These are phyloP conservation scores for Gerris lacustris DNA, from an alignment of 2,888 invertebrate species.

Conservation along the genomic window DNA sequence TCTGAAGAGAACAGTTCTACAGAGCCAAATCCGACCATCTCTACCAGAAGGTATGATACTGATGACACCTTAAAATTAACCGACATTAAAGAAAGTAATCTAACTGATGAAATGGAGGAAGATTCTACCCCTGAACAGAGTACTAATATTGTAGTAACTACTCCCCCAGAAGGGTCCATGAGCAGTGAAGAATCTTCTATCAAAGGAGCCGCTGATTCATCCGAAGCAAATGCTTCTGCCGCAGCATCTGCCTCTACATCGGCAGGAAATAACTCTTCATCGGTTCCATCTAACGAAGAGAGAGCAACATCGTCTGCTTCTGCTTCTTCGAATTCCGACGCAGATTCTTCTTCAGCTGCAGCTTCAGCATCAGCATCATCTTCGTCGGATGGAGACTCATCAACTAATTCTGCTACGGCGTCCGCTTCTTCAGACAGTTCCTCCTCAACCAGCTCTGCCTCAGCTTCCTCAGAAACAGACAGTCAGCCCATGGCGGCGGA, in stretches of 20 bases:
- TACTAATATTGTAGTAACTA: not conserved
- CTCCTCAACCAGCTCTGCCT: not conserved
- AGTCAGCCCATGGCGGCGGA: conserved; percentile 15
- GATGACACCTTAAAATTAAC: not conserved
- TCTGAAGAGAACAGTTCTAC: not conserved
- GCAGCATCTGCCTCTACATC: conserved; percentile 10
- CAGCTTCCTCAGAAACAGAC: conserved; percentile 31
- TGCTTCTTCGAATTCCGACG: not conserved
- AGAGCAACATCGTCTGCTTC: conserved; percentile 6
- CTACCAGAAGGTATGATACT: not conserved
- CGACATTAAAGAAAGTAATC: not conserved
- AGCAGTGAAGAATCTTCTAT: not conserved
- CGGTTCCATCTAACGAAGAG: not conserved
- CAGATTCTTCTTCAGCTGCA: conserved; percentile 15
- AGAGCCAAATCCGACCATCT: not conserved
- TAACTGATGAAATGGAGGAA: not conserved
- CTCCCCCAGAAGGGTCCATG: not conserved
- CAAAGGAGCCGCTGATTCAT: conserved; percentile 3
- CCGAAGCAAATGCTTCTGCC: conserved; percentile 13
- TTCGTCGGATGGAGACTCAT: not conserved
- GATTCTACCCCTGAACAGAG: not conserved
- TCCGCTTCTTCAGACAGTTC: conserved; percentile 14
- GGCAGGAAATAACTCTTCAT: conserved; percentile 9
- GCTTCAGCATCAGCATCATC: conserved; percentile 20
- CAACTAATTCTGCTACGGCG: not conserved